Evolutionary conservation across 2,113 vertebrate species (phyloP).

Genomic region (Sapajus apella): DNA sequence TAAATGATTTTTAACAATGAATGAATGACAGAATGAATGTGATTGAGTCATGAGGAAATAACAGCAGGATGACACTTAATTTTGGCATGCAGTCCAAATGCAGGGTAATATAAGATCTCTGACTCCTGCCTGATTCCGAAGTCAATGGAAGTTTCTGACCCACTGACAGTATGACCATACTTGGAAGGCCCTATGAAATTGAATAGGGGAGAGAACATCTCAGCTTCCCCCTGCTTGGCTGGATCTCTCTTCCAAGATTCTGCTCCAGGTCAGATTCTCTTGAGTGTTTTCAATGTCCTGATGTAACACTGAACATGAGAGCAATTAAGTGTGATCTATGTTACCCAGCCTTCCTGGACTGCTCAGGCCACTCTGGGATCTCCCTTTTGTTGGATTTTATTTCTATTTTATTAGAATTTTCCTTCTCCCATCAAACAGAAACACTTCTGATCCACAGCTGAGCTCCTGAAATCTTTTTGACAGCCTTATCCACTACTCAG

Average conservation of each 20-base stretch:
- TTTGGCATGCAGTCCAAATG: neutral
- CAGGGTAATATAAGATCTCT: neutral
- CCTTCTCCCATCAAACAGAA: conserved; percentile 32
- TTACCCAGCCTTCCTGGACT: neutral
- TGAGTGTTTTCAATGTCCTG: neutral
- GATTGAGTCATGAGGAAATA: neutral
- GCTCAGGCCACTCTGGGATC: neutral
- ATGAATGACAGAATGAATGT: neutral
- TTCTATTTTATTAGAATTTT: conserved; percentile 44
- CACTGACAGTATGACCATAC: neutral
- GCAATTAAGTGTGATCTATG: neutral
- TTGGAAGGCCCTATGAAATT: neutral
- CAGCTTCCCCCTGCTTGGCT: neutral
- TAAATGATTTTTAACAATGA: neutral
- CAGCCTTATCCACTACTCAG: conserved; percentile 56
- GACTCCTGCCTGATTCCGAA: neutral
- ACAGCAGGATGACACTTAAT: neutral
- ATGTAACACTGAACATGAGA: neutral
- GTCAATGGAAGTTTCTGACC: neutral
- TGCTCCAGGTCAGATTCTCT: neutral
- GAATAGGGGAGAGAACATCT: neutral
- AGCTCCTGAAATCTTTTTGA: conserved; percentile 54
- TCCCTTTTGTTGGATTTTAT: neutral
- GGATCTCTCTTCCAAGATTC: neutral
- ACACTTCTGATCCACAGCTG: conserved; percentile 50